Evolutionary conservation across 2,888 invertebrate genomes (phyloP).

Genomic region (Biston stratarius): DNA sequence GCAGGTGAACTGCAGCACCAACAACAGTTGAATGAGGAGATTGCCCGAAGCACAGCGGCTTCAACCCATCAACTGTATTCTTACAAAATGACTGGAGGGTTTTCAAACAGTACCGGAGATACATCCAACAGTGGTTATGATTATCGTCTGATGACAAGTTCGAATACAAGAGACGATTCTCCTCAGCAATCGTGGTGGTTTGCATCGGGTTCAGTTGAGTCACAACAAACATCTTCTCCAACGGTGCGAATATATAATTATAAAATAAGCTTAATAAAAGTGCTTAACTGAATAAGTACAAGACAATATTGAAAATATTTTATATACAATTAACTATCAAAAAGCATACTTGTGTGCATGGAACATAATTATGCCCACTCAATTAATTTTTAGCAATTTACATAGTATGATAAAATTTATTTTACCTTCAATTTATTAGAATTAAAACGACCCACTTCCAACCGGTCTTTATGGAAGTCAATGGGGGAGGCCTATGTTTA

Average conservation of each 20-base stretch:
- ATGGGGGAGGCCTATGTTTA: too few species aligned
- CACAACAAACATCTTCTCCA: constrained; percentile 79
- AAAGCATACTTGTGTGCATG: too few species aligned
- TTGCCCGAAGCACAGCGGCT: constrained; percentile 77
- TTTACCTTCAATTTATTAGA: too few species aligned
- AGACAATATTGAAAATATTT: not conserved
- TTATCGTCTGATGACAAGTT: constrained; percentile 89
- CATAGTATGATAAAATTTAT: too few species aligned
- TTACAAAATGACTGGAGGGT: constrained; percentile 95
- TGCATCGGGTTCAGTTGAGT: constrained; percentile 88
- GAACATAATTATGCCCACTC: not conserved
- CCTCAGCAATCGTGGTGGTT: constrained; percentile 90
- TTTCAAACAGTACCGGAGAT: constrained; percentile 90
- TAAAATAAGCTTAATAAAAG: not conserved
- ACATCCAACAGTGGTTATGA: constrained; percentile 89
- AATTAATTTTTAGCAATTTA: too few species aligned
- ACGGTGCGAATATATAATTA: constrained; percentile 68
- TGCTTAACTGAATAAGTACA: not conserved
- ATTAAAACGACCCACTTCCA: too few species aligned
- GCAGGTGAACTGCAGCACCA: constrained; percentile 83
- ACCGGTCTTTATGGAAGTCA: too few species aligned
- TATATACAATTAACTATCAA: too few species aligned
- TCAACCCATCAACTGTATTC: constrained; percentile 91
- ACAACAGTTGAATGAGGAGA: constrained; percentile 82
- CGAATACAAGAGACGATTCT: constrained; percentile 81